Evolutionary conservation across 2,888 invertebrate species (phyloP), one percentile per base, ranked within the genome.

Genomic region (Chrysolina americana): DNA sequence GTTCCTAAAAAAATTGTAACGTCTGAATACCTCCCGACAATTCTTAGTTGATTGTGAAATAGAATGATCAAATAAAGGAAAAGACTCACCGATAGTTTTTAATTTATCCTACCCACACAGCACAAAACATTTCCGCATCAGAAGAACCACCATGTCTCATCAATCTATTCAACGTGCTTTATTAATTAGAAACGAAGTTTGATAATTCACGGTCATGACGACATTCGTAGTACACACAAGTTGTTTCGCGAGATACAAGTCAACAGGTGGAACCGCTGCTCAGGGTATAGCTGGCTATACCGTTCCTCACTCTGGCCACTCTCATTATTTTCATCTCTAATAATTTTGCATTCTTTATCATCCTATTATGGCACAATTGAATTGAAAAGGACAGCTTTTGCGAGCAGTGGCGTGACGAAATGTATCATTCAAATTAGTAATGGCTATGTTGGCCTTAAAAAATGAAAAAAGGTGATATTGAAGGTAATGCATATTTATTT

Each of bases 311-410:
- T 69, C 62, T 9, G 62, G 19, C 65, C 69, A 69, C 72, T 75
- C 65, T 23, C 62, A 66, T 59, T 59, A 50, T 68, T 77, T 75
- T 64, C 72, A 71, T 70, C 76, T 73, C 76, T 78, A 78, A 77
- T 62, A 74, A 73, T 77, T 79, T 77, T 77, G 77, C 77, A 79
- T 79, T 77, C 79, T 77, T 75, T 66, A 79, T 79, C 71, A 75
- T 76, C 75, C 71, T 73, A 74, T 77, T 76, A 74, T 71, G 64
- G 47, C 50, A 65, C 68, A 73, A 74, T 75, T 79, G 74, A 68
- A 68, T 73, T 70, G 66, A 72, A 64, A 59, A 28, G 59, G 59
- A 28, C 36, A 28, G 36, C 59, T 59, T 50, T 36, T 36, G 59
- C 28, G 15, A 36, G 36, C 59, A 59, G 59, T 59, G 59, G 59